A percentile compares a stretch with the other conserved stretches of the same genome.
Evolutionary conservation across 2,113 vertebrate genomes (phyloP).

Genomic region (Bos taurus): DNA sequence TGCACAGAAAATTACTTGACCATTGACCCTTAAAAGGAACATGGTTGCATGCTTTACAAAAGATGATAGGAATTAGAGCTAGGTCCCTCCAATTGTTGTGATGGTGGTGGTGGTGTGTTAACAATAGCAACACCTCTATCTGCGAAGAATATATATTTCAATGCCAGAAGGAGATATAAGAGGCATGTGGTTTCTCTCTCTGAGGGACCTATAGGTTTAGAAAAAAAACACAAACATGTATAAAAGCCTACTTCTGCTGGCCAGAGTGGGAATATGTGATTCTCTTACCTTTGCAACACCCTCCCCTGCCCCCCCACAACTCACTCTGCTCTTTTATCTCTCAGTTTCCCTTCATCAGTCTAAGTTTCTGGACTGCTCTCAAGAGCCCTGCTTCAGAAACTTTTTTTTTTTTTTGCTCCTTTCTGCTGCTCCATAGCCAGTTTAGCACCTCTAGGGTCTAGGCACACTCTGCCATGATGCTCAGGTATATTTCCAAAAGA

Average conservation of each 20-base stretch:
- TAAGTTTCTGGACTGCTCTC: background rate
- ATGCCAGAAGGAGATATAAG: background rate
- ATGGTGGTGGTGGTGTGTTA: background rate
- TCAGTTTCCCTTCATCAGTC: background rate
- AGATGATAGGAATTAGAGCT: background rate
- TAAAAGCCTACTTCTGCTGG: background rate
- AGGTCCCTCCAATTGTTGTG: background rate
- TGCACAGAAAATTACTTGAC: background rate
- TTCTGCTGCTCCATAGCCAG: background rate
- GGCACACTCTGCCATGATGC: background rate
- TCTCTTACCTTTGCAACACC: background rate
- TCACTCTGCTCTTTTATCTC: background rate
- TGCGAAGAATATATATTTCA: background rate
- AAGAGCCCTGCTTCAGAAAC: background rate
- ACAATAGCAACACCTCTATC: background rate
- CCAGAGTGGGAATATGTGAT: background rate
- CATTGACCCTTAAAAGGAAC: background rate
- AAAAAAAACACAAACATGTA: background rate
- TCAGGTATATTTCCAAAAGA: background rate
- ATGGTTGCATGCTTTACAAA: background rate
- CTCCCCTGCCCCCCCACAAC: rapidly evolving
- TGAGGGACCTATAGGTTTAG: background rate
- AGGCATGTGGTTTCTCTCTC: background rate
- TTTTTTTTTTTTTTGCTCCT: background rate
- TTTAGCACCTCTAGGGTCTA: background rate